Percentiles rank a stretch among this genome's conserved stretches.
Evolutionary conservation across 2,888 invertebrate genomes (phyloP).

Genomic region (Watsonalla cultraria): DNA sequence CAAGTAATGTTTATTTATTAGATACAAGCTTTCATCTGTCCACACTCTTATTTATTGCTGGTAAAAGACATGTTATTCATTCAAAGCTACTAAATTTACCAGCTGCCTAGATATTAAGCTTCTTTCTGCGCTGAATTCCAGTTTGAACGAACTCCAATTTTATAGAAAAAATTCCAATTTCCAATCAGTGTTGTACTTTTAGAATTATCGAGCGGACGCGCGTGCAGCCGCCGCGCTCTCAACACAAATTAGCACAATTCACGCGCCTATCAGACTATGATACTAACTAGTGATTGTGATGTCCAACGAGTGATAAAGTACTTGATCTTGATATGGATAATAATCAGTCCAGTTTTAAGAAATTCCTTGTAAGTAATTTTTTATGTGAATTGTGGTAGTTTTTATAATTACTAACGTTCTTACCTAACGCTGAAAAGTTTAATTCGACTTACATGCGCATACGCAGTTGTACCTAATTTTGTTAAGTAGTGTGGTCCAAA

Average conservation of each 20-base stretch:
- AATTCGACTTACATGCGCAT: background rate
- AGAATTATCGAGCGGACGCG: slow-evolving; percentile 1
- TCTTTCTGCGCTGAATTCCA: too few species aligned
- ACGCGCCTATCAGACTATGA: background rate
- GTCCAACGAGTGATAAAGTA: background rate
- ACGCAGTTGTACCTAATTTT: background rate
- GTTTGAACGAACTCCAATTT: background rate
- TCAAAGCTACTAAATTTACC: too few species aligned
- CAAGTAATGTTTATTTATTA: too few species aligned
- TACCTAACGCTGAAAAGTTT: background rate
- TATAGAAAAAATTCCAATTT: slow-evolving; percentile 1
- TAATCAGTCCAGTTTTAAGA: background rate
- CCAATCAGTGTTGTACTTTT: slow-evolving; percentile 1
- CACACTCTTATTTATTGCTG: too few species aligned
- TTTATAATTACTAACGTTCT: background rate
- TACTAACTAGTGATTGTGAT: background rate
- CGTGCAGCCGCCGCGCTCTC: background rate
- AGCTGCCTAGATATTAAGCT: too few species aligned
- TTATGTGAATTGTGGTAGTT: background rate
- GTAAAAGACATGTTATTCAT: too few species aligned
- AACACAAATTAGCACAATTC: slow-evolving; percentile 2
- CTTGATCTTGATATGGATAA: background rate
- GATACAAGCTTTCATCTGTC: too few species aligned
- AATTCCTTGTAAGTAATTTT: slow-evolving; percentile 1
- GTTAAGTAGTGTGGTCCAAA: background rate